Evolutionary conservation across 2,797 vertebrate species (phyloP), one percentile per base, ranked within the genome.

Genomic region (Thaleichthys pacificus): DNA sequence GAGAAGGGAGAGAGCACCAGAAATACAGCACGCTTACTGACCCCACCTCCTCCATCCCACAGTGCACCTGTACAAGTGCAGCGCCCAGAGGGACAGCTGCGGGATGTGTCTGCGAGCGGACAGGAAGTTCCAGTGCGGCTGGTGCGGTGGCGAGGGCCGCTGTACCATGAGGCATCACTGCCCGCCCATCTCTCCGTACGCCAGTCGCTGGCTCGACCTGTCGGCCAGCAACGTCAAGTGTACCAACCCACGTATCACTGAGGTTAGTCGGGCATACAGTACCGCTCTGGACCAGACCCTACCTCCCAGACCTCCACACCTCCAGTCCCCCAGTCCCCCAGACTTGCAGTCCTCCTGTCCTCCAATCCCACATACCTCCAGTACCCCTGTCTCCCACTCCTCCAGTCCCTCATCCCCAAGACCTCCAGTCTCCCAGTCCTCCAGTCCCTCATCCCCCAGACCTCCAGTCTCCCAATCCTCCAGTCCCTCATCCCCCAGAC

Each of bases 31-130:
- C 5, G 5, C 5, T 51, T 8, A 24, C 21, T 69, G 19, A n/a
- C 38, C 42, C 61, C 26, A 4, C 19, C 58, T 61, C 71, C 73
- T 58, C 54, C 75, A 0, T 81, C 42, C 78, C 68, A 32, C 91
- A 99, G 97, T 98, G 75, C 94, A 97, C 81, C 81, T 99, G 72
- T 99, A 99, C 92, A 99, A 99, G 89, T 99, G 97, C 17, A 92
- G 94, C 0, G 97, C 97, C 19, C 96, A 96, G 91, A 89, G 97
- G 8, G 96, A 98, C 91, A 99, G 97, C 94, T 98, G 97, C 0
- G 97, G 97, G 69, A 94, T 96, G 82, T 98, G 97, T 85, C 94
- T 98, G 57, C 96, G 97, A 78, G 96, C 97, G 0, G 92, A 98
- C 63, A 94, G 93, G 84, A 97, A 96, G 88, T 99, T 96, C 7